Evolutionary conservation across 1,140 invertebrate species (phyloP).

Genomic region (Acyrthosiphon pisum): DNA sequence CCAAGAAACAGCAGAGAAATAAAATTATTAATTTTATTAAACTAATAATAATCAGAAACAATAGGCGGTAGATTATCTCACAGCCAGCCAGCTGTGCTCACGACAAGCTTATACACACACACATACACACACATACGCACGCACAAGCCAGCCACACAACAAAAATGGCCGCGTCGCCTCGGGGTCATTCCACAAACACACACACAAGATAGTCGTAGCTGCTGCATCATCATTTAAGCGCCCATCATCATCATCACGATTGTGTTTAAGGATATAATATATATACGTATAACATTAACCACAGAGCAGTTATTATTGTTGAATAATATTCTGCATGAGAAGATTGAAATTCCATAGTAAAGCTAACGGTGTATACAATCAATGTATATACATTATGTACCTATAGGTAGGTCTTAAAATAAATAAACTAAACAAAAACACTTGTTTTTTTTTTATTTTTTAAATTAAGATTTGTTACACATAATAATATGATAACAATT

Average conservation of each 20-base stretch:
- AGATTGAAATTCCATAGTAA: constrained; percentile 23
- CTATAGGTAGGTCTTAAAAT: too few species aligned
- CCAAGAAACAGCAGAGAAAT: constrained; percentile 4
- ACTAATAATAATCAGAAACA: constrained; percentile 50
- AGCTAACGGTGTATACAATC: neutral
- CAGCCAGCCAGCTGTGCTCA: constrained; percentile 49
- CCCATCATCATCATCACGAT: constrained; percentile 51
- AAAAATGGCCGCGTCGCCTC: constrained; percentile 53
- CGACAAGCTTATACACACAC: constrained; percentile 47
- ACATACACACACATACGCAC: constrained; percentile 36
- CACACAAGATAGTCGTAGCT: constrained; percentile 5
- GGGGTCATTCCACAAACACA: constrained; percentile 51
- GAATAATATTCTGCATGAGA: constrained; percentile 35
- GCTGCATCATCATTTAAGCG: constrained; percentile 51
- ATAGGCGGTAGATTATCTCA: constrained; percentile 52
- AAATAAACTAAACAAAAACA: neutral
- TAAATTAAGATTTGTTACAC: neutral
- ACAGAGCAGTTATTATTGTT: constrained; percentile 17
- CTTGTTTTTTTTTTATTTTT: neutral
- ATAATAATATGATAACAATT: neutral
- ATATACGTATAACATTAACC: constrained; percentile 3
- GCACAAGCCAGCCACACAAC: constrained; percentile 17
- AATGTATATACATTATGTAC: neutral
- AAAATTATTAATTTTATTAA: constrained; percentile 47
- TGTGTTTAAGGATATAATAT: constrained; percentile 36